These are phyloP conservation scores for Crypturellus tataupa DNA, from an alignment of 2,797 vertebrate genomes.

Conservation along the genomic window DNA sequence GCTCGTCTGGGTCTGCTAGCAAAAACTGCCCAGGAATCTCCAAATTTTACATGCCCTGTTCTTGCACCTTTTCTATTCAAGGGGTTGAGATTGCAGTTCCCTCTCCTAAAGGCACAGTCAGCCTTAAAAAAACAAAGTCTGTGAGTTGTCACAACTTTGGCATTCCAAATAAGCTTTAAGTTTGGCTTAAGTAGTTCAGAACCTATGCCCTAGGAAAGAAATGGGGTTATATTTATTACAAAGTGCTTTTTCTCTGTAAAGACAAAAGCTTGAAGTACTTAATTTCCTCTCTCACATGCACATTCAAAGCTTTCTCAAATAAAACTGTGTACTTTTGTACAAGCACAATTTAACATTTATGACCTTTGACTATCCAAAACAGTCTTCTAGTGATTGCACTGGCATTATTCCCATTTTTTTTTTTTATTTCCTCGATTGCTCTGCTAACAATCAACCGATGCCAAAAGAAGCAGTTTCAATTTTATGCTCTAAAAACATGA, in stretches of 20 bases:
- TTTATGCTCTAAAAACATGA: background rate
- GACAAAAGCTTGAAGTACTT: background rate
- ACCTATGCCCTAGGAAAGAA: background rate
- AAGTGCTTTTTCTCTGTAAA: background rate
- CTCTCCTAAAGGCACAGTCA: background rate
- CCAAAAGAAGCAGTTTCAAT: background rate
- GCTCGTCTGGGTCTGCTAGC: background rate
- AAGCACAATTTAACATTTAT: background rate
- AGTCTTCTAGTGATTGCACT: background rate
- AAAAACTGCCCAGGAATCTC: background rate
- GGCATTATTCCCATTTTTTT: background rate
- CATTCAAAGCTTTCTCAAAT: background rate
- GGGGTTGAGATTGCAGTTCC: background rate
- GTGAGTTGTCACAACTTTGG: background rate
- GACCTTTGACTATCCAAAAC: background rate
- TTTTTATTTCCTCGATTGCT: background rate
- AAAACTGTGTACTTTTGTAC: background rate
- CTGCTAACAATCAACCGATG: background rate
- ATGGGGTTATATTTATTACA: background rate
- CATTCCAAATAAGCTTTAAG: background rate
- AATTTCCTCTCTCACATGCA: background rate
- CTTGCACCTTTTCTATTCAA: background rate
- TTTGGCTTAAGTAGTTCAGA: background rate
- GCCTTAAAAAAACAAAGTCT: background rate
- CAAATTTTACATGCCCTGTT: background rate